Evolutionary conservation across 2,113 vertebrate genomes (phyloP).

Genomic region (Platysteira castanea): DNA sequence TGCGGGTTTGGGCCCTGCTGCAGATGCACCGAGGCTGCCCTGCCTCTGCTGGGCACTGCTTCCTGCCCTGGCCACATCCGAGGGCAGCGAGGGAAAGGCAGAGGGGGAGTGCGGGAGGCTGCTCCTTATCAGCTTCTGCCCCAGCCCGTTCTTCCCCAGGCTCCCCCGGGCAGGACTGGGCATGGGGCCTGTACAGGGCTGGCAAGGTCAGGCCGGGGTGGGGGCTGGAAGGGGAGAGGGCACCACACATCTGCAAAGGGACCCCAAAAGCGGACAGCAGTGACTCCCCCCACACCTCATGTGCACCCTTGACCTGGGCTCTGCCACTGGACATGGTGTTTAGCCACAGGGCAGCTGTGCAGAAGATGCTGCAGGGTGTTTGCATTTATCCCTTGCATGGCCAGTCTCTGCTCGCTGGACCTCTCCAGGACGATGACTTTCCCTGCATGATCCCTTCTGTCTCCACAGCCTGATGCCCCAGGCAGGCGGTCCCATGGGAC

Average conservation of each 20-base stretch:
- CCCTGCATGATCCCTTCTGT: background rate
- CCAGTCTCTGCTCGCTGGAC: background rate
- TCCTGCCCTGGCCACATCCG: constrained; percentile 24
- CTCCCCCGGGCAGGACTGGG: background rate
- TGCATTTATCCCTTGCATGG: fast-evolving
- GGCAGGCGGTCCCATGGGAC: background rate
- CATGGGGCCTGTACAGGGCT: fast-evolving
- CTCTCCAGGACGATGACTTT: background rate
- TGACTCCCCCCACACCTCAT: fast-evolving
- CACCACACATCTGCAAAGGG: background rate
- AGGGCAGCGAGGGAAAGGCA: background rate
- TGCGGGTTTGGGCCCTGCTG: fast-evolving
- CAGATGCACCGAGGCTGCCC: background rate
- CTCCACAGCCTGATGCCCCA: background rate
- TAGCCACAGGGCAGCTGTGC: background rate
- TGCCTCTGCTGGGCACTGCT: background rate
- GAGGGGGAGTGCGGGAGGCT: fast-evolving
- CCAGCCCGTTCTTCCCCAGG: background rate
- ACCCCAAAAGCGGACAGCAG: background rate
- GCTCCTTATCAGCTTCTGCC: background rate
- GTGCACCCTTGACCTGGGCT: fast-evolving
- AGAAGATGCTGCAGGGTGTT: fast-evolving
- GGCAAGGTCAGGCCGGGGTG: fast-evolving
- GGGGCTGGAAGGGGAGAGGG: background rate
- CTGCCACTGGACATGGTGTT: background rate